A percentile compares a stretch with the other conserved stretches of the same genome.
These are phyloP conservation scores for Oxygymnocypris stewartii DNA, from an alignment of 2,113 vertebrate species.

Conservation along the genomic window DNA sequence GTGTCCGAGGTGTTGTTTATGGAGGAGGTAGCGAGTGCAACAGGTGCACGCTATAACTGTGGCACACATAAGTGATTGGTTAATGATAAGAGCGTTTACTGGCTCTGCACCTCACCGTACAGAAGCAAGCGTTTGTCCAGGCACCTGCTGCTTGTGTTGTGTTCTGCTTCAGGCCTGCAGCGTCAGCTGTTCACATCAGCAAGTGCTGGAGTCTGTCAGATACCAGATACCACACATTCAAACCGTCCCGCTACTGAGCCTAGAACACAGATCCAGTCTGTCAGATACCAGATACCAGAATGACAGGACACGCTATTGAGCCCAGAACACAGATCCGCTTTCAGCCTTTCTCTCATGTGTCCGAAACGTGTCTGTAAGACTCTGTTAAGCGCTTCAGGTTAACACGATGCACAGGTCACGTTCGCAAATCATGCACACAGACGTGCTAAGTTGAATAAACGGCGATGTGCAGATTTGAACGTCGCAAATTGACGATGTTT, in stretches of 20 bases:
- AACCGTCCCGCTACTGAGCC: not conserved
- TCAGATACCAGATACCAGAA: too few species aligned
- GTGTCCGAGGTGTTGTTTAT: not conserved
- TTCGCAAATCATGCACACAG: not conserved
- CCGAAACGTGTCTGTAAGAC: not conserved
- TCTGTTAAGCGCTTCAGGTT: not conserved
- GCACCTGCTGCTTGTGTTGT: slow-evolving; percentile 11
- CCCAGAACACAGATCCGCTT: not conserved
- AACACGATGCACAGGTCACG: not conserved
- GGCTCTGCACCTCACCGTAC: not conserved
- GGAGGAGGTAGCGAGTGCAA: not conserved
- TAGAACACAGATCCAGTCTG: too few species aligned
- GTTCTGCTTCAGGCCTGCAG: slow-evolving; percentile 27
- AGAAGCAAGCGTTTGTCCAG: not conserved
- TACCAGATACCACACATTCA: slow-evolving; percentile 34
- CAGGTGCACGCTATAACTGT: not conserved
- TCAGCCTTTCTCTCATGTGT: not conserved
- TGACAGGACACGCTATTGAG: too few species aligned
- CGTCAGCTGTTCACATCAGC: slow-evolving; percentile 44
- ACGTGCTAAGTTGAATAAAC: not conserved
- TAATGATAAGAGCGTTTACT: not conserved
- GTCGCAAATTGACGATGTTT: not conserved
- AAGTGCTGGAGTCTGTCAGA: slow-evolving; percentile 40
- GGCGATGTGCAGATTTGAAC: not conserved
- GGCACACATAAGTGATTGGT: not conserved